These are phyloP conservation scores for Syngnathus scovelli DNA, from an alignment of 2,113 vertebrate genomes.

Conservation along the genomic window DNA sequence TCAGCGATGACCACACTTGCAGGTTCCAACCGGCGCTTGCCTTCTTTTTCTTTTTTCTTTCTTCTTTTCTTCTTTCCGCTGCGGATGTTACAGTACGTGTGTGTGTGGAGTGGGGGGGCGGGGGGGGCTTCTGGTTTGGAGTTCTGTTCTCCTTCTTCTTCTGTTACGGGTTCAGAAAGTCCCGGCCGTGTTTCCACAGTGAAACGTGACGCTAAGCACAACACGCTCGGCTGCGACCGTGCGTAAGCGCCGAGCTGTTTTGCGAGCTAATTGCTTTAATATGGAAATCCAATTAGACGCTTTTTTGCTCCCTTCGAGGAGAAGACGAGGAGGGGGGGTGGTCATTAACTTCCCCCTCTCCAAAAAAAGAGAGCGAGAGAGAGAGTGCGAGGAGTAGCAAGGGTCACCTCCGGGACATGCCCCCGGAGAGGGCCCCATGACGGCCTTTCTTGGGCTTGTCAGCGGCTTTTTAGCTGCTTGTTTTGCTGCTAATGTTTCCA, in stretches of 20 bases:
- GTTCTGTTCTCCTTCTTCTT: slow-evolving; percentile 63
- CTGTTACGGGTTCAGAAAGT: slow-evolving; percentile 75
- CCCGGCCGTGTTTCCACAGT: slow-evolving; percentile 66
- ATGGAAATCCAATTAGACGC: slow-evolving; percentile 73
- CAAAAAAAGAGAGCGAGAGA: not conserved
- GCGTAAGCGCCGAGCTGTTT: slow-evolving; percentile 57
- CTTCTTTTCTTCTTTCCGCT: slow-evolving; percentile 19
- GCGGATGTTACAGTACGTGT: slow-evolving; percentile 15
- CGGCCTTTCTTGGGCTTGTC: slow-evolving; percentile 8
- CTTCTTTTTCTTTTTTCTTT: slow-evolving; percentile 21
- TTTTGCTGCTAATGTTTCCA: slow-evolving; percentile 11
- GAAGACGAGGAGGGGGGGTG: not conserved
- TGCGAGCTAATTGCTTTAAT: slow-evolving; percentile 72
- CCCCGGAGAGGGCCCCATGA: slow-evolving; percentile 10
- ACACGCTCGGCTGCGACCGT: slow-evolving; percentile 60
- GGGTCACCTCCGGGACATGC: slow-evolving; percentile 43
- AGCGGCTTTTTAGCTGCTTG: slow-evolving; percentile 6
- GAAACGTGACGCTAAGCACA: slow-evolving; percentile 71
- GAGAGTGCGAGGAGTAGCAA: slow-evolving; percentile 42
- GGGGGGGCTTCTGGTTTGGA: slow-evolving; percentile 53
- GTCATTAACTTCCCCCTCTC: not conserved
- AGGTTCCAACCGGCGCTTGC: slow-evolving; percentile 72
- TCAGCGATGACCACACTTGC: slow-evolving; percentile 97
- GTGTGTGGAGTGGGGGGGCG: not conserved
- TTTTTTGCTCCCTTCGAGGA: slow-evolving; percentile 30